Percentiles rank a stretch among this genome's conserved stretches.
Evolutionary conservation across 2,888 invertebrate genomes (phyloP).

Genomic region (Noctua janthe): DNA sequence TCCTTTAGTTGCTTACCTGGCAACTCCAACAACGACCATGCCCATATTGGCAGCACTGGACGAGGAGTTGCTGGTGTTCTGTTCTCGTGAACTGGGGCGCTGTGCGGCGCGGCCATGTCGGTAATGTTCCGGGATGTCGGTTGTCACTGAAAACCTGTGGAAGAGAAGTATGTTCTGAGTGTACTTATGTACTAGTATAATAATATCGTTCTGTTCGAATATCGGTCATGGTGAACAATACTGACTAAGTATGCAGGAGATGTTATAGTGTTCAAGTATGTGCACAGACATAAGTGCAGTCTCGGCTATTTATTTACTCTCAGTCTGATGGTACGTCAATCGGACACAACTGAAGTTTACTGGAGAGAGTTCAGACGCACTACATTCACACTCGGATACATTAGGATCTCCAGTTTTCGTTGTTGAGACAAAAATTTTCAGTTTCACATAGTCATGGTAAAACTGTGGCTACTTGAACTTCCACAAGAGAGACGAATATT

Average conservation of each 20-base stretch:
- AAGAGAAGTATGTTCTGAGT: neutral
- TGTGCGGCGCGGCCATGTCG: constrained; percentile 84
- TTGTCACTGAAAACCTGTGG: constrained; percentile 92
- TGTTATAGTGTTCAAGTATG: neutral
- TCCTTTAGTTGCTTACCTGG: constrained; percentile 72
- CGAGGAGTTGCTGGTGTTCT: constrained; percentile 85
- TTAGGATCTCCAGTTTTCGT: neutral
- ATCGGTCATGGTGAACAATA: neutral
- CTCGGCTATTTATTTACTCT: no score
- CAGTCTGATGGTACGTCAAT: neutral
- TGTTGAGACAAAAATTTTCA: neutral
- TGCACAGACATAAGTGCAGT: no score
- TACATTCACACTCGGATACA: neutral
- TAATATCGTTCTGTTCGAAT: neutral
- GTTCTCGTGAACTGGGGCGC: constrained; percentile 83
- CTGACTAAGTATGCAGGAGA: no score
- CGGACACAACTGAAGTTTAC: no score
- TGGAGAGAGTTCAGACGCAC: neutral
- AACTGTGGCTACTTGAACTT: neutral
- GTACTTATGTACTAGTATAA: neutral
- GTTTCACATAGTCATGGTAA: no score
- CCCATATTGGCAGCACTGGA: constrained; percentile 91
- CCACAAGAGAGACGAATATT: neutral
- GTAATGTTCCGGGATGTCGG: constrained; percentile 93
- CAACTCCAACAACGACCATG: constrained; percentile 96